A percentile compares a stretch with the other conserved stretches of the same genome.
Evolutionary conservation across 2,113 vertebrate genomes (phyloP).

Genomic region (Grammatotria lemairii): DNA sequence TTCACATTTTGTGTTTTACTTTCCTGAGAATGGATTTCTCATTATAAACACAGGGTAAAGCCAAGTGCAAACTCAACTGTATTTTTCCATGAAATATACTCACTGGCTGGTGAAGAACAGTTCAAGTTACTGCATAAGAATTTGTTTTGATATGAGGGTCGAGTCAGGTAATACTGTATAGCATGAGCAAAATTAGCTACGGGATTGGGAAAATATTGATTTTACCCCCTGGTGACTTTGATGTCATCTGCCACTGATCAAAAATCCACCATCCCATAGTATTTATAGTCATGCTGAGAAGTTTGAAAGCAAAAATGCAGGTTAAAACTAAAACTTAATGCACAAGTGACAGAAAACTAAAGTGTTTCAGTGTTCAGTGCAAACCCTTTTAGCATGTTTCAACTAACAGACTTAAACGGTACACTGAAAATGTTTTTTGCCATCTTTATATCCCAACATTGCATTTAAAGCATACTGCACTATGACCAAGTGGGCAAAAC

Average conservation of each 20-base stretch:
- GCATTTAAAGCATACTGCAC: neutral
- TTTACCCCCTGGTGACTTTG: neutral
- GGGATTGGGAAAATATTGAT: neutral
- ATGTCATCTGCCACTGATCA: neutral
- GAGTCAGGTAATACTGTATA: neutral
- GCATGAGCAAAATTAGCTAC: neutral
- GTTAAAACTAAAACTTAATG: neutral
- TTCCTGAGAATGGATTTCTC: neutral
- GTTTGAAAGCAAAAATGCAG: neutral
- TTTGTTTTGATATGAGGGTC: neutral
- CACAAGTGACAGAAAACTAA: neutral
- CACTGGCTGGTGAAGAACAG: neutral
- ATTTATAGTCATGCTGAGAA: neutral
- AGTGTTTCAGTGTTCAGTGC: neutral
- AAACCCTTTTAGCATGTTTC: neutral
- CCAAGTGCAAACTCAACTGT: neutral
- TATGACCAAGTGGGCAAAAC: neutral
- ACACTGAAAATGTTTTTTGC: neutral
- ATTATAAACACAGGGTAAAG: neutral
- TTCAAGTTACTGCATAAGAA: neutral
- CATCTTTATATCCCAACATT: neutral
- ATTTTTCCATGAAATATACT: neutral
- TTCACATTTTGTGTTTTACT: slow-evolving; percentile 3
- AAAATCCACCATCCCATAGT: neutral
- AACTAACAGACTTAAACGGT: neutral